Conservation (phyloP, 1,140 invertebrate species). For the Penaeus vannamei region DNA sequence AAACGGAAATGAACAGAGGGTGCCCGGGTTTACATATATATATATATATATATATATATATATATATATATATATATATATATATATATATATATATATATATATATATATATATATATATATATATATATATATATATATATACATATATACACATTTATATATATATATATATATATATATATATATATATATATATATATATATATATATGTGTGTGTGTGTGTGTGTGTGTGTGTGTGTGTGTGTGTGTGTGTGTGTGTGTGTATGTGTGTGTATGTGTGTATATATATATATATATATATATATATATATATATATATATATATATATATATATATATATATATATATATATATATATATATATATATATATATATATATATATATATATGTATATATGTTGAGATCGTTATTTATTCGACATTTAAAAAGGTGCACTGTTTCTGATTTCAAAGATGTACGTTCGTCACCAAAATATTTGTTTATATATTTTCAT, state of each 20-base stretch:
- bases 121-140: neutral
- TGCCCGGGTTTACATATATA: neutral
- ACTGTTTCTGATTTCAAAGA: no score
- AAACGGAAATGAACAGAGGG: no score
- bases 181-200: slow-evolving; percentile 24
- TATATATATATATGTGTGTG: neutral
- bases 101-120: slow-evolving; percentile 23
- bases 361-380: slow-evolving; percentile 18
- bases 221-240: neutral
- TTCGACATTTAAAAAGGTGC: no score
- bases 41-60: neutral
- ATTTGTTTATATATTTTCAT: no score
- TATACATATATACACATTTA: neutral
- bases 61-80: neutral
- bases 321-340: slow-evolving; percentile 37
- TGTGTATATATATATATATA: slow-evolving; percentile 6
- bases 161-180: slow-evolving; percentile 30
- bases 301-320: slow-evolving; percentile 18
- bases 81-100: slow-evolving; percentile 16
- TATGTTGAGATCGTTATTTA: no score
- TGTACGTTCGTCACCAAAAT: no score
- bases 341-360: slow-evolving; percentile 26
- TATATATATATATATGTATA: slow-evolving; percentile 30
- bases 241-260: neutral
- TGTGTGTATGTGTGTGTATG: slow-evolving; percentile 8